Conservation (phyloP, 2,888 invertebrate species). For the Thereva unica region DNA sequence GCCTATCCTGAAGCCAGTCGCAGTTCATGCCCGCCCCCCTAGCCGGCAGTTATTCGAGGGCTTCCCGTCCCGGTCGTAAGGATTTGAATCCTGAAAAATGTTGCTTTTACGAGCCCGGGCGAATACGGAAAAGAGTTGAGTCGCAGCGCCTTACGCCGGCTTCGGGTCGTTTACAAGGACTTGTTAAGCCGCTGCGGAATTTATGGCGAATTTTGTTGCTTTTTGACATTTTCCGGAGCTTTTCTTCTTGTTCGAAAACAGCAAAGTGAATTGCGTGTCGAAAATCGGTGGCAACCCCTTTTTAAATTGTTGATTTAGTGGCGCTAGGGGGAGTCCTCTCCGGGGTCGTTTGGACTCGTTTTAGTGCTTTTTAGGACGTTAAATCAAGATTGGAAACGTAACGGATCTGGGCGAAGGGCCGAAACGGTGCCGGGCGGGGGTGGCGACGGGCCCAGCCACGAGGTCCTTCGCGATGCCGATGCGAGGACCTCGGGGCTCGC, state of each 20-base stretch:
- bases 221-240: slow-evolving; percentile 23
- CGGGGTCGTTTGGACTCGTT: slow-evolving; percentile 1
- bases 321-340: slow-evolving; percentile 18
- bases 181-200: slow-evolving; percentile 29
- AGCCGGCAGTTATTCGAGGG: not conserved
- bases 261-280: slow-evolving; percentile 40
- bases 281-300: slow-evolving; percentile 39
- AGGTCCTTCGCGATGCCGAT: too few relatives aligned
- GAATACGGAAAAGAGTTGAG: not conserved
- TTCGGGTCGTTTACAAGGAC: slow-evolving; percentile 7
- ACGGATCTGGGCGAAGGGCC: not conserved
- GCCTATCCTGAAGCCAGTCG: too few relatives aligned
- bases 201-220: slow-evolving; percentile 33
- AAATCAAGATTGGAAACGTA: not conserved
- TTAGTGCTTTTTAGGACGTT: slow-evolving; percentile 16
- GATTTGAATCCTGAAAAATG: slow-evolving; percentile 29
- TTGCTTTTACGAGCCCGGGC: slow-evolving; percentile 4
- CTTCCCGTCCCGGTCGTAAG: not conserved
- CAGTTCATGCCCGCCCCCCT: not conserved
- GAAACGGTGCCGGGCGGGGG: too few relatives aligned
- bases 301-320: slow-evolving; percentile 42
- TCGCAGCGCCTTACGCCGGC: slow-evolving; percentile 5
- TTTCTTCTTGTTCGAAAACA: slow-evolving; percentile 19
- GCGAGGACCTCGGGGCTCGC: not conserved
- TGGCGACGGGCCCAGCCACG: too few relatives aligned